Conservation (phyloP, 2,113 vertebrate genomes). For the Tamias sibiricus region DNA sequence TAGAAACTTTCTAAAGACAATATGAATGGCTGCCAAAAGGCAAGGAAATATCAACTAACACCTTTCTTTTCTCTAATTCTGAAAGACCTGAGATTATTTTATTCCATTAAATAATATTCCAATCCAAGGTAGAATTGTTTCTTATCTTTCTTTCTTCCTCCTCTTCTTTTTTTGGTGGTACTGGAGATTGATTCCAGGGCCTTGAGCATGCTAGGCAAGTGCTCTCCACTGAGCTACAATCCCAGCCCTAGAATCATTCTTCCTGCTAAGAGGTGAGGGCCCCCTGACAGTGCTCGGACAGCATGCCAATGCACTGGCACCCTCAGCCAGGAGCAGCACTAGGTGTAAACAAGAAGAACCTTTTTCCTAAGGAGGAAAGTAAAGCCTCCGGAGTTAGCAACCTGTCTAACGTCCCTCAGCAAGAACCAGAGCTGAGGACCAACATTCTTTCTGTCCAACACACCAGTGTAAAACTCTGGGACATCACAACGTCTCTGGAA, state of each 20-base stretch:
- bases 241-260: neutral
- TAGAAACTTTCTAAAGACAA: constrained; percentile 4
- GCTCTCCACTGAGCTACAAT: neutral
- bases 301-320: neutral
- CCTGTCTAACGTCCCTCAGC: neutral
- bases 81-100: neutral
- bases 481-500: neutral
- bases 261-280: neutral
- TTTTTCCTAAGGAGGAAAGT: neutral
- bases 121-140: neutral
- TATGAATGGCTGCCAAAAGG: neutral
- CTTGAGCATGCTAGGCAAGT: neutral
- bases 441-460: neutral
- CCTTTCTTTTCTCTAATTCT: neutral
- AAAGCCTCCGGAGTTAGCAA: neutral
- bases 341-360: neutral
- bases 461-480: neutral
- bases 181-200: neutral
- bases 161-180: neutral
- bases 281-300: neutral
- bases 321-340: neutral
- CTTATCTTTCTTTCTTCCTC: neutral
- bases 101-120: neutral
- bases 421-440: neutral
- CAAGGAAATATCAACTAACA: neutral